Conservation (phyloP, 2,113 vertebrate species). For the zebrafish (Danio rerio) region DNA sequence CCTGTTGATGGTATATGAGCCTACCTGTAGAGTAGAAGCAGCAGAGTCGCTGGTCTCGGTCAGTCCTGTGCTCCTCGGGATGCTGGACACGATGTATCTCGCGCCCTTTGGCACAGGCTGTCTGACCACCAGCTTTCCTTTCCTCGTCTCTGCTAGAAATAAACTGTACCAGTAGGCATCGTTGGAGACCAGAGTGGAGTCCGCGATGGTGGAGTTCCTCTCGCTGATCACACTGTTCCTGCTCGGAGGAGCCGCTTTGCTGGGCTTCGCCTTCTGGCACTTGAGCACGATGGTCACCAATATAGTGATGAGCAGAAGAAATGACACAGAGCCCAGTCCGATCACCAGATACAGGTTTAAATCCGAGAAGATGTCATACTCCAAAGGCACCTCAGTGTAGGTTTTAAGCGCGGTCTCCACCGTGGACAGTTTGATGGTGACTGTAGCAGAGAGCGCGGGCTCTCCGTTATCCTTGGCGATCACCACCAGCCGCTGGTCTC, state of each 20-base stretch:
- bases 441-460: constrained; percentile 76
- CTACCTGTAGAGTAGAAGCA: constrained; percentile 56
- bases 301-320: constrained; percentile 78
- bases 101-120: constrained; percentile 61
- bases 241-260: constrained; percentile 50
- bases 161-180: constrained; percentile 68
- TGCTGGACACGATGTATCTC: constrained; percentile 63
- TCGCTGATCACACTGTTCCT: constrained; percentile 64
- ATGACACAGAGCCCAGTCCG: constrained; percentile 77
- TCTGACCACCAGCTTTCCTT: constrained; percentile 63
- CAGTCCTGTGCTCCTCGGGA: constrained; percentile 59
- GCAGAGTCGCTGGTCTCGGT: constrained; percentile 62
- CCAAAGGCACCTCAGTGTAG: constrained; percentile 72
- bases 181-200: constrained; percentile 63
- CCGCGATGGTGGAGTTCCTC: constrained; percentile 63
- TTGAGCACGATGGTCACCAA: constrained; percentile 65
- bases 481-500: constrained; percentile 69
- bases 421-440: constrained; percentile 78
- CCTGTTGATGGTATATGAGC: background rate
- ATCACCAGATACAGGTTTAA: constrained; percentile 61
- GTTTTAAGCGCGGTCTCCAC: constrained; percentile 80
- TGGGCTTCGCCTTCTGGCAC: constrained; percentile 62
- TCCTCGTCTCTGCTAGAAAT: constrained; percentile 63
- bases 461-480: constrained; percentile 74
- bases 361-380: constrained; percentile 67